A percentile compares a stretch with the other conserved stretches of the same genome.
Evolutionary conservation across 2,113 vertebrate species (phyloP).

Genomic region (Glaucidium brasilianum): DNA sequence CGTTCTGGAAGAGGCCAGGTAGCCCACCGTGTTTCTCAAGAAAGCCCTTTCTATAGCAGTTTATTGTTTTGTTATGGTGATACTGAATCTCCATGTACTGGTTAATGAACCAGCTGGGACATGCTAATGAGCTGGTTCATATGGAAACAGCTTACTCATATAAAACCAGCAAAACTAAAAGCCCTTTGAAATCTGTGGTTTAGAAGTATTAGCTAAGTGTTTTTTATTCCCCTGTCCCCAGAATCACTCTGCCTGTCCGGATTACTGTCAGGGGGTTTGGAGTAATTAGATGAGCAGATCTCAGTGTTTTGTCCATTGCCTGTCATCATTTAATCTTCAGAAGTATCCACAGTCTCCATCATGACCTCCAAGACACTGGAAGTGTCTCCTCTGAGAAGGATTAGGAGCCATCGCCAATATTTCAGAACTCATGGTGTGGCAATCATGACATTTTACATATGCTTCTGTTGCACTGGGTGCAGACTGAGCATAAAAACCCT

Average conservation of each 20-base stretch:
- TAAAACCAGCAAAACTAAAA: neutral
- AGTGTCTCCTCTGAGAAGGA: neutral
- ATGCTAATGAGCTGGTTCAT: slow-evolving; percentile 3
- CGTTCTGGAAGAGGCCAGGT: neutral
- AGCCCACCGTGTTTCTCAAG: neutral
- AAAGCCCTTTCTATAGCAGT: neutral
- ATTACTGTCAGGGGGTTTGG: neutral
- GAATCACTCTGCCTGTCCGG: neutral
- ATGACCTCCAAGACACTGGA: neutral
- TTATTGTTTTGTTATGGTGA: neutral
- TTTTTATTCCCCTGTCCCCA: neutral
- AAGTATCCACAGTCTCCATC: neutral
- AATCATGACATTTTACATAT: rapidly evolving
- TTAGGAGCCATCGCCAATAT: neutral
- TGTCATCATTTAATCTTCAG: neutral
- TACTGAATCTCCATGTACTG: neutral
- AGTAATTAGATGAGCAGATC: neutral
- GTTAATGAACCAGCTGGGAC: slow-evolving; percentile 17
- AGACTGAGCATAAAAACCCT: neutral
- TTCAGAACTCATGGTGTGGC: neutral
- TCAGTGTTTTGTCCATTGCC: neutral
- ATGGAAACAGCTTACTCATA: neutral
- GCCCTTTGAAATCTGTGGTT: neutral
- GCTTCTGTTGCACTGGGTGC: neutral
- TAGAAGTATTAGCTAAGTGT: neutral